phyloP scores from a whole-genome alignment of 2,797 vertebrate genomes.

The Amblyraja radiata region DNA sequence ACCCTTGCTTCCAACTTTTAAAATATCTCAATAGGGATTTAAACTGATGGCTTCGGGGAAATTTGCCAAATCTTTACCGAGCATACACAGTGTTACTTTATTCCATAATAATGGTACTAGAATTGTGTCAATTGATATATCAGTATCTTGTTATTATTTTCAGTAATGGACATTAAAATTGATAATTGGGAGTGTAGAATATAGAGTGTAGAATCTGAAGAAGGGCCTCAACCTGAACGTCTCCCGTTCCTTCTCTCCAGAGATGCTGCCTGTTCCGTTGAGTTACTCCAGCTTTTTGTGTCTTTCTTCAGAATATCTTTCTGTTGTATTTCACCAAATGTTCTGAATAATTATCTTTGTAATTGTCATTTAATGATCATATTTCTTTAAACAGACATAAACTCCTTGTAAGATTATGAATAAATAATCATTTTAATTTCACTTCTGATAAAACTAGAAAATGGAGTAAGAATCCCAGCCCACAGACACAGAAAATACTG shows the following conservation, averaged over 20 bases:
- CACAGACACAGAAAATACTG: neutral
- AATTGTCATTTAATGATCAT: neutral
- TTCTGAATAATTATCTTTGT: neutral
- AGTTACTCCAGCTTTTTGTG: too few species aligned
- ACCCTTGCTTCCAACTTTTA: conserved; percentile 8
- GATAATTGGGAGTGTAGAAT: too few species aligned
- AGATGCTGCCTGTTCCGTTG: too few species aligned
- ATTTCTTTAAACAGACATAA: neutral
- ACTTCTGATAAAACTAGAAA: neutral
- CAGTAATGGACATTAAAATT: neutral
- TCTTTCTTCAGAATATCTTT: neutral
- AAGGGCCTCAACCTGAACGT: too few species aligned
- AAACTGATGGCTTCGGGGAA: neutral
- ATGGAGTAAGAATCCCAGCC: neutral
- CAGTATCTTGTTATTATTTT: neutral
- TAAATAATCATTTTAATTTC: neutral
- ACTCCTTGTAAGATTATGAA: neutral
- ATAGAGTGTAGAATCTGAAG: too few species aligned
- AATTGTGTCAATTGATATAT: neutral
- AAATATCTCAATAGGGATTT: conserved; percentile 14
- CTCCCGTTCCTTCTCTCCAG: too few species aligned
- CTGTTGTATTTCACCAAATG: neutral
- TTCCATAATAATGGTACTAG: neutral
- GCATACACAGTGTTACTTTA: neutral
- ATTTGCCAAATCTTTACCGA: conserved; percentile 1